Evolutionary conservation across 35 echinoderm and acorn worm species (phyloP).

Genomic region (Holothuria glaberrima): DNA sequence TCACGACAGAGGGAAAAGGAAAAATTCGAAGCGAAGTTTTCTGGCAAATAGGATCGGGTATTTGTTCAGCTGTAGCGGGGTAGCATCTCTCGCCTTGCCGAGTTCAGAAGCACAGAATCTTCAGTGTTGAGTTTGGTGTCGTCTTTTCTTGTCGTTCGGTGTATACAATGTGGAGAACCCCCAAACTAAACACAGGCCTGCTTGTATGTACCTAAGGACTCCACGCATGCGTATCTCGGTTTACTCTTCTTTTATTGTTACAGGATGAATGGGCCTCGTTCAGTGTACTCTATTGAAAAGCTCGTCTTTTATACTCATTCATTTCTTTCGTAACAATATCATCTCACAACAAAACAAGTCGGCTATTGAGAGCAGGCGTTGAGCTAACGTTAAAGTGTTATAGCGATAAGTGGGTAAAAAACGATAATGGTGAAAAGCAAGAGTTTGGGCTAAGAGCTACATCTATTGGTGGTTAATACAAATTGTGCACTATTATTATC

Average conservation of each 20-base stretch:
- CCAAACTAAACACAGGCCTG: slow-evolving; percentile 42
- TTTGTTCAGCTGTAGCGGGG: slow-evolving; percentile 51
- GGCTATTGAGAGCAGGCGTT: slow-evolving; percentile 10
- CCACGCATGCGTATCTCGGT: slow-evolving; percentile 32
- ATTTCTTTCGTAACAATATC: slow-evolving; percentile 38
- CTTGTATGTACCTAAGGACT: slow-evolving; percentile 55
- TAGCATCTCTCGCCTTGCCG: slow-evolving; percentile 20
- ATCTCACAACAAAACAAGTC: slow-evolving; percentile 21
- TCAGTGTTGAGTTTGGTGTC: slow-evolving; percentile 3
- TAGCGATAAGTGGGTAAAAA: background rate
- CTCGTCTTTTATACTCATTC: slow-evolving; percentile 15
- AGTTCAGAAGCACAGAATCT: background rate
- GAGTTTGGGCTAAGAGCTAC: background rate
- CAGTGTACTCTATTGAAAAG: slow-evolving; percentile 27
- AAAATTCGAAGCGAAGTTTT: slow-evolving; percentile 49
- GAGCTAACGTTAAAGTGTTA: slow-evolving; percentile 45
- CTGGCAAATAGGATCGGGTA: slow-evolving; percentile 32
- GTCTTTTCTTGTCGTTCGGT: slow-evolving; percentile 17
- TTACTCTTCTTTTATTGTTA: background rate
- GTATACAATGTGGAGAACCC: slow-evolving; percentile 22
- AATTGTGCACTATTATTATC: background rate
- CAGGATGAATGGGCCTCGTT: slow-evolving; percentile 44
- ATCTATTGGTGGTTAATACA: slow-evolving; percentile 1
- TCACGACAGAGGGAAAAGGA: slow-evolving; percentile 19
- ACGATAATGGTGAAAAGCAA: background rate